A percentile compares a stretch with the other conserved stretches of the same genome.
Evolutionary conservation across 2,113 vertebrate genomes (phyloP).

Genomic region (Neotoma lepida): DNA sequence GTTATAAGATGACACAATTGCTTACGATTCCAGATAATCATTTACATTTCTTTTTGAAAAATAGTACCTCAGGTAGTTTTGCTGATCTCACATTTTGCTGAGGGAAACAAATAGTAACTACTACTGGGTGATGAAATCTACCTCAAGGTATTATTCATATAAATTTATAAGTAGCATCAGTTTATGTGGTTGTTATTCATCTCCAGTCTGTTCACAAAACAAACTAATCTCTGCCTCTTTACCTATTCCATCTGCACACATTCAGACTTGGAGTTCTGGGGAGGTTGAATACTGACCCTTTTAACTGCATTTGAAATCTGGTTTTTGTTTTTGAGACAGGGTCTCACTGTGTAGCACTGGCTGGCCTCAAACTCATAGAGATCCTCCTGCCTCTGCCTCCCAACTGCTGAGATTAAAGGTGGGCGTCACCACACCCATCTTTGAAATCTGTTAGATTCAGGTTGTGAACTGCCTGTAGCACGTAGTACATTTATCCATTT

Average conservation of each 20-base stretch:
- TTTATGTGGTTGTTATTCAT: neutral
- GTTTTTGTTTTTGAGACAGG: neutral
- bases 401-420: neutral
- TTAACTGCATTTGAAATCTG: neutral
- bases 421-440: neutral
- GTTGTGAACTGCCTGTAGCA: neutral
- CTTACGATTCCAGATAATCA: neutral
- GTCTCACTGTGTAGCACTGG: neutral
- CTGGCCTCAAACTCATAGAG: neutral
- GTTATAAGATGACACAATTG: neutral
- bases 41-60: constrained; percentile 41
- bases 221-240: neutral
- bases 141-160: neutral
- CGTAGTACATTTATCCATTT: neutral
- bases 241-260: neutral
- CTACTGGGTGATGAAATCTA: neutral
- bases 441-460: neutral
- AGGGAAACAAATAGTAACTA: neutral
- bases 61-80: neutral
- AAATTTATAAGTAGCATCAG: neutral
- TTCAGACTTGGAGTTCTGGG: neutral
- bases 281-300: neutral
- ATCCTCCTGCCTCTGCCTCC: neutral
- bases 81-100: neutral
- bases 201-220: neutral